A percentile compares a stretch with the other conserved stretches of the same genome.
Conservation (phyloP, 2,797 vertebrate genomes). For the Hylomyscus alleni region DNA sequence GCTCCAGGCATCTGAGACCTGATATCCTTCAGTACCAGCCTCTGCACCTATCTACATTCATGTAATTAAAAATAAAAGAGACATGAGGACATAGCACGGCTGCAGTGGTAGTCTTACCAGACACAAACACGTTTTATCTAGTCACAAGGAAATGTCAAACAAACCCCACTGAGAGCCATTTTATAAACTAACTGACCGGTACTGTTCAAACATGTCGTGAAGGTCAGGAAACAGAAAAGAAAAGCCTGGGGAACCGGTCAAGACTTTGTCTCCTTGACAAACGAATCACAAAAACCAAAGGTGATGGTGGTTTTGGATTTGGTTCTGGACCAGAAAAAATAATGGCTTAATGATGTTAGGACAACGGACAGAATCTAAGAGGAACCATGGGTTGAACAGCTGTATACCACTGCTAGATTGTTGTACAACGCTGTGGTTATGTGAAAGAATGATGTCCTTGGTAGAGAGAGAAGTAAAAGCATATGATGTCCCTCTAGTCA, state of each 20-base stretch:
- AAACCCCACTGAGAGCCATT: slow-evolving; percentile 60
- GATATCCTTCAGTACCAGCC: too few species aligned
- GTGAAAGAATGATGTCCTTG: background rate
- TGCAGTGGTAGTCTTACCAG: slow-evolving; percentile 13
- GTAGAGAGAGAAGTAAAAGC: background rate
- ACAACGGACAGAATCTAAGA: slow-evolving; percentile 27
- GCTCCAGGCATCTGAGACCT: background rate
- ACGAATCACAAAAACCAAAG: slow-evolving; percentile 33
- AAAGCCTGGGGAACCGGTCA: slow-evolving; percentile 29
- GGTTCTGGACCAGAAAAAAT: slow-evolving; percentile 1
- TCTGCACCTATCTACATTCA: too few species aligned
- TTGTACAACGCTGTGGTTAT: background rate
- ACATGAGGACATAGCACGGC: background rate
- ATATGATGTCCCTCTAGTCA: background rate
- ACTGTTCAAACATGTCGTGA: slow-evolving; percentile 48
- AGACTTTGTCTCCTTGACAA: slow-evolving; percentile 4
- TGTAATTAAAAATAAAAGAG: background rate
- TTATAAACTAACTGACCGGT: slow-evolving; percentile 64
- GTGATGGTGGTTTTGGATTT: slow-evolving; percentile 11
- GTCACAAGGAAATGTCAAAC: slow-evolving; percentile 64
- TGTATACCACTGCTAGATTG: slow-evolving; percentile 10
- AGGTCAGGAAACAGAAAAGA: slow-evolving; percentile 59
- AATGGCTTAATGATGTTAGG: background rate
- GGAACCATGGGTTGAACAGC: background rate
- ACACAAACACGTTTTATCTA: slow-evolving; percentile 29